Percentiles rank a stretch among this genome's conserved stretches.
phyloP scores from a whole-genome alignment of 2,113 vertebrate species.

The Dipodomys merriami region DNA sequence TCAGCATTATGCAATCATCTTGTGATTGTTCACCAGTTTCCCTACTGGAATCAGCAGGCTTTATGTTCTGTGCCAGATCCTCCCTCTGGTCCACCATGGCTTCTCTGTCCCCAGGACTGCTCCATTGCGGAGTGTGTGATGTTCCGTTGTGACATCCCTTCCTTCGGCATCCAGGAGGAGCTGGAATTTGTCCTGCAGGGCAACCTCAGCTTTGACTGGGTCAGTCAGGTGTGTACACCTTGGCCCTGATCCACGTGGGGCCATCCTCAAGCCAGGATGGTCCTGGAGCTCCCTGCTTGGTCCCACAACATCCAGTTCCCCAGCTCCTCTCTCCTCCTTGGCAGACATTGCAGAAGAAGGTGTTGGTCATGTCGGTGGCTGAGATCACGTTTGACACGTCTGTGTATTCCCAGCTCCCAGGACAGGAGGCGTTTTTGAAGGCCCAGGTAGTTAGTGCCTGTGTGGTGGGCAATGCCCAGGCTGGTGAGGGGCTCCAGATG shows the following conservation, averaged over 20 bases:
- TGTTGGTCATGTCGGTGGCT: conserved; percentile 81
- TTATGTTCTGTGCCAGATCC: not conserved
- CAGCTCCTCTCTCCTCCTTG: not conserved
- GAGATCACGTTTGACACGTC: conserved; percentile 83
- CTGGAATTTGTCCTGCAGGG: conserved; percentile 84
- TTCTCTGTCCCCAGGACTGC: conserved; percentile 84
- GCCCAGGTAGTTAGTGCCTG: conserved; percentile 83
- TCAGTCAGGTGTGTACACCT: conserved; percentile 84
- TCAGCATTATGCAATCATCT: not conserved
- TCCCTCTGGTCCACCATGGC: not conserved
- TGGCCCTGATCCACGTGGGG: not conserved
- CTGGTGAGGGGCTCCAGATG: not conserved
- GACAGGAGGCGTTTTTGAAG: conserved; percentile 75
- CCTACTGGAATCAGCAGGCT: not conserved
- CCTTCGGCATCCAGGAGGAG: conserved; percentile 70
- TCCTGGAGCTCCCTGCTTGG: not conserved
- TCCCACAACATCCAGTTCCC: not conserved
- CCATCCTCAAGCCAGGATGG: not conserved
- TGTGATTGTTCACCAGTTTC: not conserved
- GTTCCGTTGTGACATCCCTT: conserved; percentile 81
- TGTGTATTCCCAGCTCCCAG: conserved; percentile 84
- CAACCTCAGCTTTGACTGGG: conserved; percentile 87
- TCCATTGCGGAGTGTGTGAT: conserved; percentile 83
- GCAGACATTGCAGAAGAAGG: conserved; percentile 77
- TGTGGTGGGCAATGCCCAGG: not conserved